These are phyloP conservation scores for Lochmaea capreae DNA, from an alignment of 2,888 invertebrate species.

Conservation along the genomic window DNA sequence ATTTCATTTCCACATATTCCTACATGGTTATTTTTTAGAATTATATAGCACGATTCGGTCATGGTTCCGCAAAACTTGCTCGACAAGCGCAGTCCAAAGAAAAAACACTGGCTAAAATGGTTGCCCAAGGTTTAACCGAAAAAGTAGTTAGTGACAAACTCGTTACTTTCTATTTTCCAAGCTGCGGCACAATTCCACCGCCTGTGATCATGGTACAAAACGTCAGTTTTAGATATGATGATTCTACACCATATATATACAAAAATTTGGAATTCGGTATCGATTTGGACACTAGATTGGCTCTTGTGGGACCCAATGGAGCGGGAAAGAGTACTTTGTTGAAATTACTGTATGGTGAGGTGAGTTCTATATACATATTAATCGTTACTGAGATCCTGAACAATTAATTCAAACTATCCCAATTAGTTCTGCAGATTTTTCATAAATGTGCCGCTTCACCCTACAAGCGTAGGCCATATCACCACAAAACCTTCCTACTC, in stretches of 20 bases:
- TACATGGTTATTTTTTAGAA: constrained; percentile 72
- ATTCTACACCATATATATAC: constrained; percentile 90
- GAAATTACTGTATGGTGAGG: constrained; percentile 94
- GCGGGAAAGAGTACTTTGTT: constrained; percentile 98
- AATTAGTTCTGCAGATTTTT: no score
- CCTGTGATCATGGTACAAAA: constrained; percentile 99
- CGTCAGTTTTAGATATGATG: constrained; percentile 94
- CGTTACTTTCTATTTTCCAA: constrained; percentile 95
- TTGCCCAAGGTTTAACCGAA: constrained; percentile 96
- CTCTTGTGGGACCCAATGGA: constrained; percentile 97
- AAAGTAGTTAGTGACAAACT: constrained; percentile 92
- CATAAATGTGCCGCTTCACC: no score
- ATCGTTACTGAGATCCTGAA: no score
- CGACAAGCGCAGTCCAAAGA: constrained; percentile 99
- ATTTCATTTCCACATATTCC: background rate
- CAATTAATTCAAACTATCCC: no score
- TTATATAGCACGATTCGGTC: constrained; percentile 99
- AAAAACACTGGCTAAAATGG: constrained; percentile 99
- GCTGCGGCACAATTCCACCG: constrained; percentile 96
- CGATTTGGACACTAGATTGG: constrained; percentile 94
- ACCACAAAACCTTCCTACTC: no score
- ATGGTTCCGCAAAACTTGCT: constrained; percentile 98
- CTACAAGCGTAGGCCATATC: no score
- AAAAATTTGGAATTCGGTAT: constrained; percentile 98
- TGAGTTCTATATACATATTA: constrained; percentile 66